Conservation (phyloP, 1,140 invertebrate genomes). For the Camponotus floridanus region DNA sequence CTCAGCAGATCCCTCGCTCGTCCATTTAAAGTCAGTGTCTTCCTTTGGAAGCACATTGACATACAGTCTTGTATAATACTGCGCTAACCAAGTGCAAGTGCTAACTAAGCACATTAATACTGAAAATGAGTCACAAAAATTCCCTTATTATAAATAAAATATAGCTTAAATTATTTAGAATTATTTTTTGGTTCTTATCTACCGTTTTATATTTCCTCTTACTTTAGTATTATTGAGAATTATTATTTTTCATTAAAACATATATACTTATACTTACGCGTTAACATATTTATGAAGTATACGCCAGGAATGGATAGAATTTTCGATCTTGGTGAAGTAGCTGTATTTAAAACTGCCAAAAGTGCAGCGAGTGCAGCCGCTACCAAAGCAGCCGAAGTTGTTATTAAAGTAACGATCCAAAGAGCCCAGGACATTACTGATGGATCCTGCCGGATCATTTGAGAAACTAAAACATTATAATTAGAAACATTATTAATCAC, state of each 20-base stretch:
- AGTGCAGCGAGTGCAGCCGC: conserved; percentile 90
- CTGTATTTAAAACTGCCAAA: conserved; percentile 93
- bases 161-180: background rate
- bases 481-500: conserved; percentile 13
- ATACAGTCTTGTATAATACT: conserved; percentile 91
- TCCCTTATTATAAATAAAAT: background rate
- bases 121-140: conserved; percentile 82
- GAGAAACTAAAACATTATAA: conserved; percentile 86
- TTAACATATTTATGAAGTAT: conserved; percentile 92
- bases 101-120: conserved; percentile 90
- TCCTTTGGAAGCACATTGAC: conserved; percentile 92
- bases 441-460: conserved; percentile 88
- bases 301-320: conserved; percentile 92
- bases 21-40: conserved; percentile 91
- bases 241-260: conserved; percentile 11
- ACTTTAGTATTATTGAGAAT: background rate
- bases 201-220: too few species aligned
- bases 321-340: conserved; percentile 90
- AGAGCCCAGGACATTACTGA: conserved; percentile 90
- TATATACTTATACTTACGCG: conserved; percentile 87
- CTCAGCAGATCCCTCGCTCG: conserved; percentile 89
- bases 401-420: conserved; percentile 91
- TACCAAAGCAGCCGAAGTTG: conserved; percentile 89
- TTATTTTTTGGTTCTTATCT: background rate
- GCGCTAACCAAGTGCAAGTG: conserved; percentile 91